Evolutionary conservation across 2,888 invertebrate species (phyloP), one percentile per base, ranked within the genome.

Genomic region (Drosophila algonquin): DNA sequence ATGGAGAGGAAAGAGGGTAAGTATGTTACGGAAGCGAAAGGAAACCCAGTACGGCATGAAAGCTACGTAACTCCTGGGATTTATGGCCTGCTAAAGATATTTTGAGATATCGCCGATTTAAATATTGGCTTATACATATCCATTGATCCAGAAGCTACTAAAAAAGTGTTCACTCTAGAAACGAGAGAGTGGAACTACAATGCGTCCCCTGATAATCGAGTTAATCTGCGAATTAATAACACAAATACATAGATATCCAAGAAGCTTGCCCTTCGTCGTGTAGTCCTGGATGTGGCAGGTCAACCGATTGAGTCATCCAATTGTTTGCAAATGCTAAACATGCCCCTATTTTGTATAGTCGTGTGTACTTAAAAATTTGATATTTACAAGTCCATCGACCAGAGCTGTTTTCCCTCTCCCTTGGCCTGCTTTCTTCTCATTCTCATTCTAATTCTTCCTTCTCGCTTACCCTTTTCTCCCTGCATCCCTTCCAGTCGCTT

Each of bases 271-370:
- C 32, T 3, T 40, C 7, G 6, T 7, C 40, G 2, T 16, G 27
- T n/a, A n/a, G 18, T 21, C 21, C 21, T 45, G 27, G 56, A 30
- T 27, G 12, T 14, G 46, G 44, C 24, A 48, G 73, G 62, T 73
- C 56, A 61, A 30, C 59, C 70, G 70, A 70, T 70, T 54, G 69
- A 63, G 65, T 69, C 72, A 67, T 53, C 55, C 62, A 74, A 82
- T 73, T 84, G 88, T 84, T 84, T 87, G 86, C 80, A 76, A 81
- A 87, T 87, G 80, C 86, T 82, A 85, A 85, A 86, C 88, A 85
- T 85, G 88, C 76, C 88, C 77, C 81, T 86, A 88, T 86, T 88
- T 86, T 77, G 79, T 84, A 79, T 81, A 84, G n/a, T 40, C 7
- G 40, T 40, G 2, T 77, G 67, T 76, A 88, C 88, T 88, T 85